Evolutionary conservation across 2,888 invertebrate genomes (phyloP).

Genomic region (Candidula unifasciata): DNA sequence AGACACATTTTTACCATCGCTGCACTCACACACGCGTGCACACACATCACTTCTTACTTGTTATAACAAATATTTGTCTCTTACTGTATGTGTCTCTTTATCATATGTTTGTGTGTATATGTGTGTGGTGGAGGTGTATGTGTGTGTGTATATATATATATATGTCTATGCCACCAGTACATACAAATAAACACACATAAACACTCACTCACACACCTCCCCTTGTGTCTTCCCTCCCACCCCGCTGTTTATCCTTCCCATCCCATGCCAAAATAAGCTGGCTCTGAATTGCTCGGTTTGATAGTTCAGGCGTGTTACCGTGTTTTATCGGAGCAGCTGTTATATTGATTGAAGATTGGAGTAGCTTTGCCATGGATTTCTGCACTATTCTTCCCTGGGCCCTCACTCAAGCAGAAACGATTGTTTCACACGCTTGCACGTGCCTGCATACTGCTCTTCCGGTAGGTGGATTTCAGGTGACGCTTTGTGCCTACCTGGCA

Average conservation of each 20-base stretch:
- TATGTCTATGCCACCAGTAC: background rate
- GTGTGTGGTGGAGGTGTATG: too few relatives aligned
- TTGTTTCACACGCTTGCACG: background rate
- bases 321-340: background rate
- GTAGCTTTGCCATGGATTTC: slow-evolving; percentile 25
- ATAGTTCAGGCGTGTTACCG: background rate
- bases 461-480: background rate
- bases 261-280: background rate
- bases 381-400: background rate
- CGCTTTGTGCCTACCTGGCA: background rate
- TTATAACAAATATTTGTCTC: too few relatives aligned
- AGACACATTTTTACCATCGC: too few relatives aligned
- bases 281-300: background rate
- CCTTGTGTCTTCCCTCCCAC: background rate
- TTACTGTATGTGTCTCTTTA: too few relatives aligned
- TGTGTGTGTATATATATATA: background rate
- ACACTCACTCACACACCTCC: background rate
- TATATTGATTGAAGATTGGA: slow-evolving; percentile 8
- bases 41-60: too few relatives aligned
- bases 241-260: background rate
- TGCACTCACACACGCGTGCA: too few relatives aligned
- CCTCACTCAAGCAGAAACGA: slow-evolving; percentile 19
- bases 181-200: background rate
- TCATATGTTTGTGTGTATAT: too few relatives aligned
- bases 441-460: background rate